A percentile compares a stretch with the other conserved stretches of the same genome.
phyloP scores from a whole-genome alignment of 2,888 invertebrate genomes.

The Agrochola lychnidis region DNA sequence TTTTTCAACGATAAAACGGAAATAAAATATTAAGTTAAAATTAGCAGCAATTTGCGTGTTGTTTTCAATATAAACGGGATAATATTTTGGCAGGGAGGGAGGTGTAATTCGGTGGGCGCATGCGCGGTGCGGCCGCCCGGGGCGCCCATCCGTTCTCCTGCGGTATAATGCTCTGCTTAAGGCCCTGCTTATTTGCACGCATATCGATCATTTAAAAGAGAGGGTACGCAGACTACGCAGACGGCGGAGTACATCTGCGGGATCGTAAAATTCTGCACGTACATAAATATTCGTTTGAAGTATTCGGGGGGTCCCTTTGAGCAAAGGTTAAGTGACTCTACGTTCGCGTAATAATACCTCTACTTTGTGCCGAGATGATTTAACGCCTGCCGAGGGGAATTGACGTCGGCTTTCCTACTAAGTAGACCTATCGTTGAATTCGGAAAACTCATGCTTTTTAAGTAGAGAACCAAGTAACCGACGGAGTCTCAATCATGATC shows the following conservation, averaged over 20 bases:
- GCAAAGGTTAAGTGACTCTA: constrained; percentile 59
- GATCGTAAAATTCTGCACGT: constrained; percentile 56
- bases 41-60: constrained; percentile 61
- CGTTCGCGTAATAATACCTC: constrained; percentile 49
- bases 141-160: constrained; percentile 57
- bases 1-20: constrained; percentile 46
- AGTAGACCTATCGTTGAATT: constrained; percentile 14
- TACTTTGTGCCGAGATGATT: constrained; percentile 49
- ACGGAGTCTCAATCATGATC: neutral
- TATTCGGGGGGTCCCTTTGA: constrained; percentile 45
- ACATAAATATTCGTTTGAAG: constrained; percentile 62
- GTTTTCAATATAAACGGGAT: constrained; percentile 64
- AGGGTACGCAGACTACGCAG: constrained; percentile 52
- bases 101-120: constrained; percentile 71
- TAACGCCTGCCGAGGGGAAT: constrained; percentile 33
- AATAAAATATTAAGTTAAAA: constrained; percentile 58
- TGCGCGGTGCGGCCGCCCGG: constrained; percentile 65
- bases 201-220: constrained; percentile 68
- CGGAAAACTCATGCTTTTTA: constrained; percentile 28
- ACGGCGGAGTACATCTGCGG: constrained; percentile 56
- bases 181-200: constrained; percentile 68
- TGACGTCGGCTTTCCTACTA: constrained; percentile 15
- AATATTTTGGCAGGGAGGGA: constrained; percentile 59
- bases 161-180: constrained; percentile 53
- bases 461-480: constrained; percentile 1